Evolutionary conservation across 2,888 invertebrate species (phyloP).

Genomic region (Dinocampus coccinellae): DNA sequence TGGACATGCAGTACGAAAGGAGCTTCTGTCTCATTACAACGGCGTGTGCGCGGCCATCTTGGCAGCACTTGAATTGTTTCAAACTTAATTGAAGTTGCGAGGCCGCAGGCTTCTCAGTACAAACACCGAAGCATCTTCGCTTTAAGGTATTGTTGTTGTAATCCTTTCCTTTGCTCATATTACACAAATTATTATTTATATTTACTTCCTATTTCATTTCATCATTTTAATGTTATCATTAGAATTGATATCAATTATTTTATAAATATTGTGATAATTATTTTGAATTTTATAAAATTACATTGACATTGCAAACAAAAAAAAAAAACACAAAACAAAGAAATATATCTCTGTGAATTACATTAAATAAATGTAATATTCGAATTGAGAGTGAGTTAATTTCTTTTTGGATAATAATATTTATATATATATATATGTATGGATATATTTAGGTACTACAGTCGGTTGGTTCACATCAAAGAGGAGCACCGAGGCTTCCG

Average conservation of each 20-base stretch:
- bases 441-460: slow-evolving; percentile 37
- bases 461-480: slow-evolving; percentile 64
- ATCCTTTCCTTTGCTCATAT: slow-evolving; percentile 8
- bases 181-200: not conserved
- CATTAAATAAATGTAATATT: too few species aligned
- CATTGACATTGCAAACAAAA: too few species aligned
- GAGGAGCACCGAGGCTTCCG: slow-evolving; percentile 64
- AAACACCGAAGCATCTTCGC: slow-evolving; percentile 21
- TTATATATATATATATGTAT: not conserved
- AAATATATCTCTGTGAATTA: too few species aligned
- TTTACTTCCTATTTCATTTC: not conserved
- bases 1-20: slow-evolving; percentile 28
- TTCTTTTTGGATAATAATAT: slow-evolving; percentile 21
- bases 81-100: slow-evolving; percentile 54
- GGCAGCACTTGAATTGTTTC: slow-evolving; percentile 58
- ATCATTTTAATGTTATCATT: too few species aligned
- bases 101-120: slow-evolving; percentile 44
- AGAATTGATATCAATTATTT: too few species aligned
- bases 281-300: too few species aligned
- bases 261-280: too few species aligned
- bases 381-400: too few species aligned
- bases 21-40: slow-evolving; percentile 46
- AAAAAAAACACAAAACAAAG: too few species aligned
- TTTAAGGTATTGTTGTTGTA: slow-evolving; percentile 19
- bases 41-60: slow-evolving; percentile 50